phyloP scores from a whole-genome alignment of 2,113 vertebrate genomes.

The Epinephelus cyanopodus region DNA sequence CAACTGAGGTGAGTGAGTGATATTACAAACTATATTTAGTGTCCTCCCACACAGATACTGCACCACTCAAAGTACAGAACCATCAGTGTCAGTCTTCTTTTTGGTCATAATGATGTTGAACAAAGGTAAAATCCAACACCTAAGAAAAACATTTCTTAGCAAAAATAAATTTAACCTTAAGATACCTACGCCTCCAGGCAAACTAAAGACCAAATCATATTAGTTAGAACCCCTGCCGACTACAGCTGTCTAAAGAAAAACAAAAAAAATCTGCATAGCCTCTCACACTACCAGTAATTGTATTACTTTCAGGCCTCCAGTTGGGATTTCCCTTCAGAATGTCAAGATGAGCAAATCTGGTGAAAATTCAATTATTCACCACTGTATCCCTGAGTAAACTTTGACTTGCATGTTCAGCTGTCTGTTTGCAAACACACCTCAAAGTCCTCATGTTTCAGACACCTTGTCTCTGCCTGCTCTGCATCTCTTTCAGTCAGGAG shows the following conservation, averaged over 20 bases:
- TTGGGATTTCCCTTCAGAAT: conserved; percentile 3
- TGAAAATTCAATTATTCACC: conserved; percentile 41
- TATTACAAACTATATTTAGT: conserved; percentile 4
- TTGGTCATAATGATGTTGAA: not conserved
- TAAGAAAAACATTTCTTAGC: not conserved
- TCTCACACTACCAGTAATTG: not conserved
- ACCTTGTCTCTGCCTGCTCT: not conserved
- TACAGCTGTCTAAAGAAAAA: conserved; percentile 14
- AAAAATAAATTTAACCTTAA: not conserved
- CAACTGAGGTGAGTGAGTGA: not conserved
- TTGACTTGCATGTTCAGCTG: not conserved
- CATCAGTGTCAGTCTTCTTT: not conserved
- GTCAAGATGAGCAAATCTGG: not conserved
- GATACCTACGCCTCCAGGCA: not conserved
- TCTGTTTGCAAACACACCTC: conserved; percentile 7
- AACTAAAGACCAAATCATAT: not conserved
- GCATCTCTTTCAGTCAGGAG: conserved; percentile 26
- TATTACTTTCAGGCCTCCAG: not conserved
- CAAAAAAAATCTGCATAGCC: not conserved
- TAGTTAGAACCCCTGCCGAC: not conserved
- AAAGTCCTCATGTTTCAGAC: not conserved
- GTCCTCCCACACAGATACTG: not conserved
- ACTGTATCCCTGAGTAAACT: not conserved
- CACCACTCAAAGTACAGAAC: not conserved
- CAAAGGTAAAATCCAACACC: not conserved